Evolutionary conservation across 2,113 vertebrate genomes (phyloP), one percentile per base, ranked within the genome.

Genomic region (human (Homo sapiens)): DNA sequence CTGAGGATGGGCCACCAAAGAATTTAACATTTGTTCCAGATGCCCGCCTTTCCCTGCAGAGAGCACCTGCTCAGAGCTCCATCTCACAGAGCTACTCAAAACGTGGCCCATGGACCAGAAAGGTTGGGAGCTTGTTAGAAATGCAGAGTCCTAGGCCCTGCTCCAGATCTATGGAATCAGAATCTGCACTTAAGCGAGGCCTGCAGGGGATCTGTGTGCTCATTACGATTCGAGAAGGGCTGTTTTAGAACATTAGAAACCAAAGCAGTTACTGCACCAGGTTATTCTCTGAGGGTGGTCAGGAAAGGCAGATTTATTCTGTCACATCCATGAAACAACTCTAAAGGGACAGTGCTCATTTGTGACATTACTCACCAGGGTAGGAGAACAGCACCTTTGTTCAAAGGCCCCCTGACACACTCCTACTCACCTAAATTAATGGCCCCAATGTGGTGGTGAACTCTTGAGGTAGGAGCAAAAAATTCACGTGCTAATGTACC

Each of bases 171-270:
- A 35, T 4, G 23, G 75, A 76, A 90, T 40, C 40, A 48, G 73
- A 72, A 50, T 59, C 27, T 64, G 17, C n/a, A 45, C 83, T 93
- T 93, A 66, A 70, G 70, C 9, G 59, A 87, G 52, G 57, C 32
- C 72, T 57, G 0, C 25, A 55, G 9, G 27, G 40, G 3, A 85
- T 76, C 32, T 13, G 20, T 64, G 6, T 4, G 1, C 17, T 48
- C 35, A 27, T 43, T 38, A 45, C 1, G n/a, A 32, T 59, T 55
- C 59, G 1, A 90, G 90, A 96, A 85, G 76, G 4, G 27, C 22
- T 88, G 5, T 76, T 94, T 96, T 45, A 93, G 61, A 91, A 50
- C 16, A 38, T 81, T 32, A 68, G 79, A 95, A 93, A 52, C 16
- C 13, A 35, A 85, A 81, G 35, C 38, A 2, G 1, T 50, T 64